Evolutionary conservation across 2,113 vertebrate species (phyloP).

Genomic region (Pipa parva): DNA sequence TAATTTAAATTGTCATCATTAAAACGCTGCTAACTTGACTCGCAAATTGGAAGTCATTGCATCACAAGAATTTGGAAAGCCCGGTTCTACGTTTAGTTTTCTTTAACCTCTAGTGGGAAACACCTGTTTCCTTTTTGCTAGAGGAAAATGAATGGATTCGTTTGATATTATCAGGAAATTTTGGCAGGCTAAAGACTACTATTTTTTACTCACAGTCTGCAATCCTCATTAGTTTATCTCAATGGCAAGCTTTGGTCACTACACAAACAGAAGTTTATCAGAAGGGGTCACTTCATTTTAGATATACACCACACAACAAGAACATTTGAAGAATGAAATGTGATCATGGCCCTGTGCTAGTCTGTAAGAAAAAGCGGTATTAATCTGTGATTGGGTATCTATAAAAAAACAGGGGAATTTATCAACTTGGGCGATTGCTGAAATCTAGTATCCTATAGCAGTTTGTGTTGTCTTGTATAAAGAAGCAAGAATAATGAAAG

Average conservation of each 20-base stretch:
- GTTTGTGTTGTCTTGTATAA: too few relatives aligned
- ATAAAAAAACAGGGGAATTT: too few relatives aligned
- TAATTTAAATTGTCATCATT: background rate
- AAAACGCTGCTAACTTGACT: background rate
- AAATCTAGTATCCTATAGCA: too few relatives aligned
- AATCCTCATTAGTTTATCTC: background rate
- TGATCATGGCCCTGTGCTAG: too few relatives aligned
- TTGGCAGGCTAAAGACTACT: background rate
- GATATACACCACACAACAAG: too few relatives aligned
- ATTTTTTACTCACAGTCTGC: background rate
- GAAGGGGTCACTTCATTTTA: too few relatives aligned
- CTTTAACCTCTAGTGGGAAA: slow-evolving; percentile 20
- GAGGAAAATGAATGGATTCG: slow-evolving; percentile 13
- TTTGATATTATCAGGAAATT: slow-evolving; percentile 7
- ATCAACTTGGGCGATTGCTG: too few relatives aligned
- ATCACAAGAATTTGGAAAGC: slow-evolving; percentile 13
- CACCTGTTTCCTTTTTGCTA: slow-evolving; percentile 36
- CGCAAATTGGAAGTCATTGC: background rate
- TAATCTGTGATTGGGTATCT: too few relatives aligned
- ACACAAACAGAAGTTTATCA: too few relatives aligned
- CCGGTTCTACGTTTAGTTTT: slow-evolving; percentile 7
- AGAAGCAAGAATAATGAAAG: too few relatives aligned
- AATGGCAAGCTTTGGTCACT: background rate
- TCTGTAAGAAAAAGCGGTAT: too few relatives aligned
- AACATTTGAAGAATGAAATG: too few relatives aligned